Evolutionary conservation across 2,888 invertebrate species (phyloP), one percentile per base, ranked within the genome.

Genomic region (Pocota personata): DNA sequence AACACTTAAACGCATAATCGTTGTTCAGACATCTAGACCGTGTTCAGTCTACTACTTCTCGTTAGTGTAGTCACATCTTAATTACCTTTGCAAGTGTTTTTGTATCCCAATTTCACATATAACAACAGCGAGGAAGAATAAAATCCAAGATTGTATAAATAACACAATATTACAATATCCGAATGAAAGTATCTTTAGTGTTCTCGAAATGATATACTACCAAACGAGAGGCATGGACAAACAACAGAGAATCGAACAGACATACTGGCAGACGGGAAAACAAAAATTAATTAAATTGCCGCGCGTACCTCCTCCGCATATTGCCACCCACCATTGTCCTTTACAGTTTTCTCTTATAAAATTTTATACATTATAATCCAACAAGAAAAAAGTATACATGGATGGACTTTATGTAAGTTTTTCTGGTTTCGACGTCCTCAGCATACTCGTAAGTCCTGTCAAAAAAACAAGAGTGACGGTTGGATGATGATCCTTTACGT

Each of bases 251-350:
- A 73, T 58, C 50, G 57, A 73, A 52, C 69, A 76, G 69, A 82
- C 62, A 76, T 30, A 82, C 48, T 50, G 62, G 80, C 84, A 69
- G 80, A 80, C 69, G 57, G 48, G 64, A 69, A 71, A 64, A 75
- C 19, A 84, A 80, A 80, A 79, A 80, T 80, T 83, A 80, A 84
- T 84, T 84, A 84, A 84, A 84, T 84, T 84, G 67, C 73, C 57
- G 72, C 67, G 40, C 73, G 24, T 72, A 55, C 35, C 46, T 64
- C 24, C 75, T 19, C 32, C 27, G 32, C 37, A 50, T 35, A 67
- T 16, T n/a, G 24, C 19, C 48, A 48, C 55, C 64, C 43, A 14
- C 30, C 14, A 19, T 37, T 57, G 2, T 3, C 3, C 66, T 73
- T 75, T 62, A 62, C 14, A 58, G 32, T 73, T 66, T 75, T 55